Conservation (phyloP, 2,888 invertebrate species). For the Oxycera nigricornis region DNA sequence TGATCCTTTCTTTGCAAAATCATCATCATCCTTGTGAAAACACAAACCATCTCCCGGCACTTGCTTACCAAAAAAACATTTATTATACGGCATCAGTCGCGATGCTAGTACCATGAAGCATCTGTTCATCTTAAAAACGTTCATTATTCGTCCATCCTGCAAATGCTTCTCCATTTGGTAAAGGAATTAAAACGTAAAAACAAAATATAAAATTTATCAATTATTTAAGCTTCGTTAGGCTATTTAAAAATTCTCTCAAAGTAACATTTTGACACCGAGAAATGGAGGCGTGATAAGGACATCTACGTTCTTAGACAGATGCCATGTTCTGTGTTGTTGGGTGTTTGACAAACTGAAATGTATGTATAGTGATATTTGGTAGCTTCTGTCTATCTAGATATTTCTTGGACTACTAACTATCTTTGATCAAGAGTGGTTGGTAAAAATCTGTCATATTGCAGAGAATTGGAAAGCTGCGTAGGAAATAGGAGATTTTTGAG, state of each 20-base stretch:
- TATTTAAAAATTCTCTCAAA: constrained; percentile 49
- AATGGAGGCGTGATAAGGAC: too few species aligned
- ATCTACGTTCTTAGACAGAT: too few species aligned
- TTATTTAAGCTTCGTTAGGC: constrained; percentile 50
- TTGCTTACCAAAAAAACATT: neutral
- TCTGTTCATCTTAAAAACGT: neutral
- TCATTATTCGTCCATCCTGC: neutral
- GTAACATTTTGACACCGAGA: constrained; percentile 47
- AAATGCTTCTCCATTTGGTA: neutral
- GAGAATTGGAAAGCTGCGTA: too few species aligned
- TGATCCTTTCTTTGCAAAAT: constrained; percentile 24
- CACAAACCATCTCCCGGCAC: neutral
- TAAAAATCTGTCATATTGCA: too few species aligned
- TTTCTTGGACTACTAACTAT: too few species aligned
- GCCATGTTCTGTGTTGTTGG: too few species aligned
- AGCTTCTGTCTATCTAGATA: too few species aligned
- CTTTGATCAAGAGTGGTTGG: too few species aligned
- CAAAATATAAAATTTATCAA: constrained; percentile 48
- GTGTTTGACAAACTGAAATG: too few species aligned
- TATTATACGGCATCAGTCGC: neutral
- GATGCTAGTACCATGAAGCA: neutral
- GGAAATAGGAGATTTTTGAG: too few species aligned
- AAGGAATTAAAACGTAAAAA: constrained; percentile 29
- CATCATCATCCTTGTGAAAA: neutral
- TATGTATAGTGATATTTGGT: too few species aligned